A percentile compares a stretch with the other conserved stretches of the same genome.
Evolutionary conservation across 2,888 invertebrate genomes (phyloP).

Genomic region (Muscina levida): DNA sequence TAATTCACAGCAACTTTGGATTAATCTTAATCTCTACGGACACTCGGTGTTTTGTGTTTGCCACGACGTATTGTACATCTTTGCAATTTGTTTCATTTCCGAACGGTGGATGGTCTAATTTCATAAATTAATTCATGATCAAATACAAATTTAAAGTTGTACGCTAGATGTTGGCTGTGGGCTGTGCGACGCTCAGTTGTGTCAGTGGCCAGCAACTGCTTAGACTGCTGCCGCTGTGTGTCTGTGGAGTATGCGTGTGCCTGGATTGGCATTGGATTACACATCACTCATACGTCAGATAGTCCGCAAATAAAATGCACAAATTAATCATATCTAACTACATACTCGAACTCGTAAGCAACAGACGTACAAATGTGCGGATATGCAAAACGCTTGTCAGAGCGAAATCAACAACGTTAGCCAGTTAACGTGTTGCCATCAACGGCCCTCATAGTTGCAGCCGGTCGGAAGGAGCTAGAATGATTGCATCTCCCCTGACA

Average conservation of each 20-base stretch:
- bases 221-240: no score
- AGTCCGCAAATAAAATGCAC: conserved; percentile 49
- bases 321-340: no score
- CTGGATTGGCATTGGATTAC: conserved; percentile 55
- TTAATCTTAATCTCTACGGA: neutral
- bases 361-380: neutral
- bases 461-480: no score
- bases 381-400: conserved; percentile 45
- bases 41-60: neutral
- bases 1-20: conserved; percentile 19
- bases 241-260: conserved; percentile 25
- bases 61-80: neutral
- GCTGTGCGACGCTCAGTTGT: neutral
- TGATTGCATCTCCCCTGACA: conserved; percentile 71
- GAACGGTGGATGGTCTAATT: neutral
- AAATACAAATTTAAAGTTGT: neutral
- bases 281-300: conserved; percentile 66
- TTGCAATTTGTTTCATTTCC: neutral
- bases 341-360: conserved; percentile 39
- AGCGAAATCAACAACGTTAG: conserved; percentile 45
- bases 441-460: neutral
- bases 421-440: conserved; percentile 39
- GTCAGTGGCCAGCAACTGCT: neutral
- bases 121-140: conserved; percentile 3
- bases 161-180: neutral